A percentile compares a stretch with the other conserved stretches of the same genome.
Conservation (phyloP, 2,113 vertebrate species). For the Perccottus glenii region DNA sequence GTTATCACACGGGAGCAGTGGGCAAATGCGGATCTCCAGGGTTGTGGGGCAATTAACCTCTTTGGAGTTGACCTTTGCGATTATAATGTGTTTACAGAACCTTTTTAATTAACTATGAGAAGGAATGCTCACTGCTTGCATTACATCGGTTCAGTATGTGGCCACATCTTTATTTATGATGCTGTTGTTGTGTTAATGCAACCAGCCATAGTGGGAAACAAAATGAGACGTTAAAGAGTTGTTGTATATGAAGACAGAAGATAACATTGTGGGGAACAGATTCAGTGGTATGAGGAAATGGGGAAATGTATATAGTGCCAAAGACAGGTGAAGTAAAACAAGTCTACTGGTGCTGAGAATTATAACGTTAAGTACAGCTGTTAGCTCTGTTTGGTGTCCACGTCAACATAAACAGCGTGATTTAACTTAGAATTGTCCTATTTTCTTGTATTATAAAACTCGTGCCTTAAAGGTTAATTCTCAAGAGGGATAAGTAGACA, state of each 20-base stretch:
- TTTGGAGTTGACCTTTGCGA: slow-evolving; percentile 23
- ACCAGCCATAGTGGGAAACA: background rate
- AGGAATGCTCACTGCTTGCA: background rate
- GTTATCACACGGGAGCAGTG: slow-evolving; percentile 42
- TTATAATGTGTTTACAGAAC: slow-evolving; percentile 42
- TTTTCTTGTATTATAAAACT: background rate
- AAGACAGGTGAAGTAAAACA: slow-evolving; percentile 40
- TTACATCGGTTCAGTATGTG: slow-evolving; percentile 2
- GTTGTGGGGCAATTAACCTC: slow-evolving; percentile 29
- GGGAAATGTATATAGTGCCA: background rate
- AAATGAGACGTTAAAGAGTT: background rate
- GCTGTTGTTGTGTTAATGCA: background rate
- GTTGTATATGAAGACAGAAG: slow-evolving; percentile 6
- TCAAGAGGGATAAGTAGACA: no score
- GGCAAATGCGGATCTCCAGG: slow-evolving; percentile 45
- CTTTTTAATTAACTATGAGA: slow-evolving; percentile 25
- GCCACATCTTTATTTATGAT: background rate
- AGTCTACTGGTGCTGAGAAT: slow-evolving; percentile 77
- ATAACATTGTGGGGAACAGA: slow-evolving; percentile 4
- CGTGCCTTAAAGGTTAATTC: no score
- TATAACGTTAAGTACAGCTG: slow-evolving; percentile 83
- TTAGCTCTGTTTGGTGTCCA: slow-evolving; percentile 45
- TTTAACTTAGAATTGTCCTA: background rate
- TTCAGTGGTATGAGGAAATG: slow-evolving; percentile 11
- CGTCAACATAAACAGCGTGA: slow-evolving; percentile 39